phyloP scores from a whole-genome alignment of 2,113 vertebrate genomes.

The Cephalopholis sonnerati region DNA sequence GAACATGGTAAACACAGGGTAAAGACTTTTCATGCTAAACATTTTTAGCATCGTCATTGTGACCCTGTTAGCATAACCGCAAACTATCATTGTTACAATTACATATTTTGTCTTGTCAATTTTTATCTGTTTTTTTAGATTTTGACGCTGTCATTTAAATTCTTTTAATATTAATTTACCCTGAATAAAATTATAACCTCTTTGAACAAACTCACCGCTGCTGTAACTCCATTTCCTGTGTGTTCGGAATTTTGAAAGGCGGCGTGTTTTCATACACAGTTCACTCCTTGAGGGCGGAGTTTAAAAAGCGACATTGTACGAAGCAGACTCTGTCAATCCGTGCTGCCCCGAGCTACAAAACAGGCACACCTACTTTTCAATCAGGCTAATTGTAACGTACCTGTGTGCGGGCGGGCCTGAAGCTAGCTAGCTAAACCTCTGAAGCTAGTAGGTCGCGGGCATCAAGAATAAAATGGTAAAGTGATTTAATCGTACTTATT shows the following conservation, averaged over 20 bases:
- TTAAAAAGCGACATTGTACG: background rate
- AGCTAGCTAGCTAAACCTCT: background rate
- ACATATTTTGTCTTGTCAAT: no score
- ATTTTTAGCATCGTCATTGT: background rate
- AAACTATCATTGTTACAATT: no score
- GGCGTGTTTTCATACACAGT: rapidly evolving
- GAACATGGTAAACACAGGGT: background rate
- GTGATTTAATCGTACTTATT: background rate
- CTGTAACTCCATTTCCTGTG: no score
- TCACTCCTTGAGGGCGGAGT: background rate
- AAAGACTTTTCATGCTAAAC: background rate
- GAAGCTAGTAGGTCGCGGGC: rapidly evolving
- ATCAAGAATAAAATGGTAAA: conserved; percentile 39
- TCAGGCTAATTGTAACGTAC: conserved; percentile 23
- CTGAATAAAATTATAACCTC: no score
- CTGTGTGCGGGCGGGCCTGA: background rate
- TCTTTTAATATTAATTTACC: no score
- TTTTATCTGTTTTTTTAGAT: no score
- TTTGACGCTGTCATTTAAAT: no score
- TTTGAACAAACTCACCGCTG: no score
- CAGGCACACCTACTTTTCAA: background rate
- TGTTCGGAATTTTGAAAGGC: background rate
- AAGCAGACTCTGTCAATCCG: background rate
- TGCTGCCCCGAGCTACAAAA: background rate
- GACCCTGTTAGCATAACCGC: no score